Base-by-base conservation (phyloP, 2,113 vertebrate genomes). In the Ctenomys sociabilis region DNA sequence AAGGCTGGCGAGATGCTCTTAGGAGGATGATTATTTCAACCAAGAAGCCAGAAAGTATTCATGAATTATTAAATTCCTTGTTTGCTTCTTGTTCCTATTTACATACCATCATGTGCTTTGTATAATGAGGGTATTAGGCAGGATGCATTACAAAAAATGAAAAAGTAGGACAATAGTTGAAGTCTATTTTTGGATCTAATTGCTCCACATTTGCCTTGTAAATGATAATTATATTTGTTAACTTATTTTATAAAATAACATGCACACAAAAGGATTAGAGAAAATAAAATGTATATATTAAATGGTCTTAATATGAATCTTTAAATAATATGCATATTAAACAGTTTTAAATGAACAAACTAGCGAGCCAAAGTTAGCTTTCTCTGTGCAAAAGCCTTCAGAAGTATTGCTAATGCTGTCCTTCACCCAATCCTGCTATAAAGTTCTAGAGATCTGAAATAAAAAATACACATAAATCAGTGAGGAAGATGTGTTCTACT, bases 11-110 rank as follows among this genome's bases (percentile, higher is more conserved):
- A 94, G 95, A 95, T 87, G 14, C 43, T 92, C 88, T 82, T 49
- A 96, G 68, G 57, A 97, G 19, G 68, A 90, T 94, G 52, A 92
- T 95, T 80, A 96, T 93, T 87, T 96, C n/a, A 95, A 57, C 43
- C 28, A 88, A 88, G 59, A 78, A 92, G n/a, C 5, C 21, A 81
- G 93, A 92, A 91, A 45, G 10, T 37, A 14, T 37, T 86, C 96
- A 61, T 94, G 54, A 45, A n/a, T 72, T 90, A 77, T 45, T 95
- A 90, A 75, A 77, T 82, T 92, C 90, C n/a, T 37, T 37, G 54
- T 54, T 57, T 93, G 22, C 72, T 87, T 84, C 72, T 66, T 49
- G 35, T 2, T 5, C 4, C 5, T 85, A 81, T 54, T 92, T 87
- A 61, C 16, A 85, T 32, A 89, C 22, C 70, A 75, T 72, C 52